Evolutionary conservation across 1,140 invertebrate species (phyloP), one percentile per base, ranked within the genome.

Genomic region (Pseudomyrmex dendroicus): DNA sequence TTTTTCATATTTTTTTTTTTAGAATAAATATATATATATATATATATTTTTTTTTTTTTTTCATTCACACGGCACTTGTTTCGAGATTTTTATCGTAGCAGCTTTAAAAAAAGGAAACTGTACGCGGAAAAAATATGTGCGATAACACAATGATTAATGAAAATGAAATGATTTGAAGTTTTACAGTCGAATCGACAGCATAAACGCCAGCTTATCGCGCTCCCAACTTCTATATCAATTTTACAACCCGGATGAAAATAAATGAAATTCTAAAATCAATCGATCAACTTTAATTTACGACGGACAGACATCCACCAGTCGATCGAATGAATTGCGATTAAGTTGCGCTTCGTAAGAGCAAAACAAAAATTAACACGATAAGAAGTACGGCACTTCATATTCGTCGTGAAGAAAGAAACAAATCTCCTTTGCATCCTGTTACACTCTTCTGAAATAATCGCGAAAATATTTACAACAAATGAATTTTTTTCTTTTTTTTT

Each of bases 311-410:
- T 13, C 4, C 52, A 15, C 61, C 13, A 70, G 17, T 56, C 15
- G 22, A 70, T 44, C 20, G 25, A 44, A 48, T 54, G 4, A 48
- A 83, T 17, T 22, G 22, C n/a, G 48, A 8, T 22, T 56, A 63
- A 54, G 63, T 17, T 17, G 22, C n/a, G 48, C 8, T 35, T 61
- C 54, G 5, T 7, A 35, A 35, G 5, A 35, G 35, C 35, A 35
- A 35, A 25, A 63, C 22, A 20, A 46, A 10, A 35, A 35, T 63
- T 64, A 64, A 20, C 63, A 54, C 56, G 44, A 48, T 17, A 72
- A 82, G 73, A 88, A 93, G 90, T 92, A 92, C 92, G 92, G 92
- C 92, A 93, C 92, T 94, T 93, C 92, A 93, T 94, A 92, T 92
- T 92, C 86, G 86, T 90, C 85, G 59, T 25, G 83, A 64, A 83